Conservation (phyloP, 2,113 vertebrate species). For the Dipodomys stephensi region DNA sequence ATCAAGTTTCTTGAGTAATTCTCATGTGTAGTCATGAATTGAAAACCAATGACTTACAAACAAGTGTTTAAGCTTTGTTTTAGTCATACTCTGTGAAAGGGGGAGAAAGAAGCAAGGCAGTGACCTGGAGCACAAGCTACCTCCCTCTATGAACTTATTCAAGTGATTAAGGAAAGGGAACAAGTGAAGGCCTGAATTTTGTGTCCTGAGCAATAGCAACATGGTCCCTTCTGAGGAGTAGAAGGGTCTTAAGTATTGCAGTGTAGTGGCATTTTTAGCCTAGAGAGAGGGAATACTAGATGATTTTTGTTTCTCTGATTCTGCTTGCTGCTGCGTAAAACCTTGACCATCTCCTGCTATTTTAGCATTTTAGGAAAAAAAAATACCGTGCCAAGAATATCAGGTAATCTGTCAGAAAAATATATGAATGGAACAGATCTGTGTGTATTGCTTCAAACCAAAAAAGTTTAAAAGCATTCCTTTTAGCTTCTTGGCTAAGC, state of each 20-base stretch:
- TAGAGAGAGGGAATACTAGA: neutral
- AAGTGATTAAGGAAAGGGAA: neutral
- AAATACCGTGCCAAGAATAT: neutral
- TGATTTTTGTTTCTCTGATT: slow-evolving; percentile 34
- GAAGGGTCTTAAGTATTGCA: neutral
- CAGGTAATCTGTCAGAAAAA: slow-evolving; percentile 51
- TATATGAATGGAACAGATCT: slow-evolving; percentile 45
- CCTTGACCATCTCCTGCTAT: slow-evolving; percentile 14
- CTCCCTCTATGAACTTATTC: neutral
- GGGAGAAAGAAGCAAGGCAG: neutral
- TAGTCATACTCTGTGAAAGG: neutral
- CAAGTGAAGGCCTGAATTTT: neutral
- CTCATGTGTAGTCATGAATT: neutral
- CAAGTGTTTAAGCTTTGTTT: neutral
- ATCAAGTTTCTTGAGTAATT: neutral
- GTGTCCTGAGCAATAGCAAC: neutral
- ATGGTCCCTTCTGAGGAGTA: accelerated
- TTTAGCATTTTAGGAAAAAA: slow-evolving; percentile 53
- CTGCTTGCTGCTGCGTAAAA: slow-evolving; percentile 38
- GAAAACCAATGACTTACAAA: neutral
- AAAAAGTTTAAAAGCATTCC: slow-evolving; percentile 38
- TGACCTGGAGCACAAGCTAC: neutral
- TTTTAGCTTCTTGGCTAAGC: slow-evolving; percentile 52
- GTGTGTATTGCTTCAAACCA: slow-evolving; percentile 37
- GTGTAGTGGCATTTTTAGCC: neutral